Evolutionary conservation across 1,140 invertebrate genomes (phyloP), one percentile per base, ranked within the genome.

Genomic region (Scaptodrosophila lebanonensis): DNA sequence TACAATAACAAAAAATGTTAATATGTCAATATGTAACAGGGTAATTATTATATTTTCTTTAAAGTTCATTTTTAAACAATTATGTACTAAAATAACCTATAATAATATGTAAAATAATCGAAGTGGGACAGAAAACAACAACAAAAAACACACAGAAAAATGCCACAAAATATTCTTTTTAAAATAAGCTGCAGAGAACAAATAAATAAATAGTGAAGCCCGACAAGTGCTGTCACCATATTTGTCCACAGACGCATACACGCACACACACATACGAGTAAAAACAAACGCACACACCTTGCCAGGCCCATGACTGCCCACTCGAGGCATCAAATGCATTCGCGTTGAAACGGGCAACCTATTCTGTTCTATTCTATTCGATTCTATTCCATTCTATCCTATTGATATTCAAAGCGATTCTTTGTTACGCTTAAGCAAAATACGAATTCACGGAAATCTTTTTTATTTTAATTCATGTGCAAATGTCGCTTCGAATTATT

Each of bases 401-500:
- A 29, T 9, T 61, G n/a, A n/a, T n/a, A 56, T 70, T 66, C 27
- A 39, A 57, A 54, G 53, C 36, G 52, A 29, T 17, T 60, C 40
- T 40, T 32, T 40, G 38, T 42, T 6, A 9, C 1, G 51, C 57
- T 51, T 36, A 64, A 44, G 44, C 48, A 18, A 51, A 61, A 51
- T 38, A 22, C 7, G 29, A 66, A 57, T 79, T 66, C 51, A 30
- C 52, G 75, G 75, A 79, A 79, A 82, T 82, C 60, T 66, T 69
- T 54, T 68, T 68, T 49, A n/a, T 9, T 39, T 33, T 56, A 62
- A 82, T 66, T 73, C 69, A 79, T 79, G 68, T 69, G 59, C 49
- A 79, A 79, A 61, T 79, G 73, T 77, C 73, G 75, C 69, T 59
- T 77, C 56, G 51, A 79, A 77, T 77, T 77, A 77, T 77, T 67